These are phyloP conservation scores for Camponotus vicinus DNA, from an alignment of 1,140 invertebrate genomes.

Conservation along the genomic window DNA sequence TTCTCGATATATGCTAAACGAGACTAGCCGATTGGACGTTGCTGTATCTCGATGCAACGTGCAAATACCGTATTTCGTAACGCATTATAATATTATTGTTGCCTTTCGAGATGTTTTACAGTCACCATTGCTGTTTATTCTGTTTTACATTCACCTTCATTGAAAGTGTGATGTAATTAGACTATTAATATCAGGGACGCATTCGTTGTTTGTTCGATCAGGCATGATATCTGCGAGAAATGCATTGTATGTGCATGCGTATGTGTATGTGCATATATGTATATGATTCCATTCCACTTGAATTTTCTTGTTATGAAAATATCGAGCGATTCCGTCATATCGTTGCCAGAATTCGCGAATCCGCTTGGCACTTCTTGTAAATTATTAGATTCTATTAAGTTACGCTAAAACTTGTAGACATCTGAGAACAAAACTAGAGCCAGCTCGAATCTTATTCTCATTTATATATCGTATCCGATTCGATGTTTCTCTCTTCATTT, in stretches of 20 bases:
- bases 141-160: conserved; percentile 42
- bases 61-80: conserved; percentile 6
- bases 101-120: conserved; percentile 16
- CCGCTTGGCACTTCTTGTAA: background rate
- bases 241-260: background rate
- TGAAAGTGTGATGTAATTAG: conserved; percentile 66
- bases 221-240: background rate
- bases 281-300: no score
- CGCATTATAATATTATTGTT: background rate
- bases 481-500: background rate
- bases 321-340: conserved; percentile 10
- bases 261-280: no score
- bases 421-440: background rate
- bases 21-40: background rate
- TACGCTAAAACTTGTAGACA: background rate
- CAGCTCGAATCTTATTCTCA: background rate
- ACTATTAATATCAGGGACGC: conserved; percentile 65
- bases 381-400: background rate
- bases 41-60: background rate
- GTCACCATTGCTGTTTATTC: background rate
- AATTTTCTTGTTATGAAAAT: conserved; percentile 36
- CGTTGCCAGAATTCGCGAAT: conserved; percentile 56
- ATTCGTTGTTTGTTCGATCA: conserved; percentile 23
- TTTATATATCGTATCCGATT: background rate
- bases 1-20: background rate